Conservation (phyloP, 2,888 invertebrate genomes). For the Hypolimnas misippus region DNA sequence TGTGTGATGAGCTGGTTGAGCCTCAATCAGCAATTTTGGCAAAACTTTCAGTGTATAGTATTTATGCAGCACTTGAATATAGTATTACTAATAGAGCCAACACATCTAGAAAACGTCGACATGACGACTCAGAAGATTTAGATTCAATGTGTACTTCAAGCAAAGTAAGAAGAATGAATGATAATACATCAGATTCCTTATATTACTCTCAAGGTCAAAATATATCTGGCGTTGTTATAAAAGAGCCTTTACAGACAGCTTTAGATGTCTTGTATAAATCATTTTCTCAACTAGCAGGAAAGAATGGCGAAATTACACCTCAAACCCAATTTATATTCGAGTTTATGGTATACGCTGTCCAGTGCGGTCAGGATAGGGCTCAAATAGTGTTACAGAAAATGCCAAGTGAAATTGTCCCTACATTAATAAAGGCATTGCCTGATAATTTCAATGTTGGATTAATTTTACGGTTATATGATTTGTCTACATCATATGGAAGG, state of each 20-base stretch:
- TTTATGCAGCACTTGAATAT: slow-evolving; percentile 88
- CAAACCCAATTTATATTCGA: slow-evolving; percentile 93
- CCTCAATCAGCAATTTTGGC: slow-evolving; percentile 91
- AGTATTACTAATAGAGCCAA: slow-evolving; percentile 73
- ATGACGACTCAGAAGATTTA: slow-evolving; percentile 85
- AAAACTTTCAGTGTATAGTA: slow-evolving; percentile 88
- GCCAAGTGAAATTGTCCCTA: slow-evolving; percentile 90
- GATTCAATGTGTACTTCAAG: slow-evolving; percentile 84
- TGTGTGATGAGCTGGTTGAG: slow-evolving; percentile 89
- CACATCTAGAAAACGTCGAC: slow-evolving; percentile 85
- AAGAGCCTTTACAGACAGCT: slow-evolving; percentile 86
- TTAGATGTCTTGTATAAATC: slow-evolving; percentile 88
- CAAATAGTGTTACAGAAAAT: slow-evolving; percentile 89
- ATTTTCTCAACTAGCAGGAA: slow-evolving; percentile 87
- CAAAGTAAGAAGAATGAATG: slow-evolving; percentile 86
- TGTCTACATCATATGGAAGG: slow-evolving; percentile 89
- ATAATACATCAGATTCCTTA: slow-evolving; percentile 84
- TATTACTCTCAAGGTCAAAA: slow-evolving; percentile 74
- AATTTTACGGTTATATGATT: slow-evolving; percentile 91
- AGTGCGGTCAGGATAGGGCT: slow-evolving; percentile 89
- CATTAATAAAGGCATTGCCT: slow-evolving; percentile 91
- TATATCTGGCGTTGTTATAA: slow-evolving; percentile 67
- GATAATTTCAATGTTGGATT: slow-evolving; percentile 90
- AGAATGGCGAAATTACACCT: slow-evolving; percentile 91
- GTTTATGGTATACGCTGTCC: slow-evolving; percentile 89